Conservation (phyloP, 2,888 invertebrate species). For the Allygus modestus region DNA sequence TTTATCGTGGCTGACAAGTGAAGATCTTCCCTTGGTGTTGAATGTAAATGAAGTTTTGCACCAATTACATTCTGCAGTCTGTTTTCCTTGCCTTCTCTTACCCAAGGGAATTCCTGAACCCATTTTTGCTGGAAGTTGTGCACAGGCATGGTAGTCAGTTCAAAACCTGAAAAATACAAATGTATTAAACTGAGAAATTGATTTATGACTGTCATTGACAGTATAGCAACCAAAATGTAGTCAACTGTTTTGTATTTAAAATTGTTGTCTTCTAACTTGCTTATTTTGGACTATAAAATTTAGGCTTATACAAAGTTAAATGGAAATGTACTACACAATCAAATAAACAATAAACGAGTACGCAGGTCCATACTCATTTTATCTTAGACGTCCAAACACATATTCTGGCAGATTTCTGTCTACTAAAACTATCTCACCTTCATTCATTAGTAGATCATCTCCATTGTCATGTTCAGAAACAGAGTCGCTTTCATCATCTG, state of each 20-base stretch:
- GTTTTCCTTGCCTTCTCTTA: not conserved
- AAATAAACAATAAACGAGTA: too few relatives aligned
- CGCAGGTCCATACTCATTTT: slow-evolving; percentile 49
- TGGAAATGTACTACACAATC: too few relatives aligned
- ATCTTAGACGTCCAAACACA: slow-evolving; percentile 30
- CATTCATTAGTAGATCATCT: not conserved
- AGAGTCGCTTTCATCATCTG: not conserved
- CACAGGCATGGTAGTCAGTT: not conserved
- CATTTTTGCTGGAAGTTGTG: not conserved
- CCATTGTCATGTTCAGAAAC: not conserved
- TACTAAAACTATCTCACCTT: not conserved
- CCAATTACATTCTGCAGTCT: not conserved
- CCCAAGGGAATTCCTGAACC: not conserved
- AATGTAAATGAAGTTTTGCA: not conserved
- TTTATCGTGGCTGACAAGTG: not conserved
- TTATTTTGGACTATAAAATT: too few relatives aligned
- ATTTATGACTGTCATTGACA: too few relatives aligned
- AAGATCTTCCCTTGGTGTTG: too few relatives aligned
- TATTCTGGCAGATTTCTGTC: slow-evolving; percentile 15
- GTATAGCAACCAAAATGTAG: too few relatives aligned
- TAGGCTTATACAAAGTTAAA: too few relatives aligned
- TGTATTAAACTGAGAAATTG: not conserved
- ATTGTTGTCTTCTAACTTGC: too few relatives aligned
- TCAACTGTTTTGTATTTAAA: too few relatives aligned
- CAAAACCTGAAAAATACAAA: not conserved